A percentile compares a stretch with the other conserved stretches of the same genome.
Conservation (phyloP, 2,113 vertebrate genomes). For the Neomonachus schauinslandi region DNA sequence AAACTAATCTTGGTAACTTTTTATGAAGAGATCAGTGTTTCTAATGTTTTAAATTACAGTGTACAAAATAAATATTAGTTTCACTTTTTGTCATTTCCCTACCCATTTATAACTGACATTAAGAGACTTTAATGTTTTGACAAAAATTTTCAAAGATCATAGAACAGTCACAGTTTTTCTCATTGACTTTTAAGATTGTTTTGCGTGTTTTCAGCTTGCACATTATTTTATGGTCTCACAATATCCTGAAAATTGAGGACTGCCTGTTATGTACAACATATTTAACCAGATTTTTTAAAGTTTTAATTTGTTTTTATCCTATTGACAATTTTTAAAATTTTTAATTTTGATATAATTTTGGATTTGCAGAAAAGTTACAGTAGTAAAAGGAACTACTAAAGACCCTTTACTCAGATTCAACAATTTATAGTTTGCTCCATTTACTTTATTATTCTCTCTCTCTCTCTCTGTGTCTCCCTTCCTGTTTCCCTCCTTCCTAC, state of each 20-base stretch:
- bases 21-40: neutral
- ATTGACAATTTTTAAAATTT: neutral
- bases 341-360: neutral
- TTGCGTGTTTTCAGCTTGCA: neutral
- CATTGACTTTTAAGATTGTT: neutral
- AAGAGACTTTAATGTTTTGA: neutral
- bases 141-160: neutral
- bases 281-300: neutral
- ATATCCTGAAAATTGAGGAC: neutral
- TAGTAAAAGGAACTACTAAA: neutral
- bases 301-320: neutral
- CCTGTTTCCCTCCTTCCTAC: neutral
- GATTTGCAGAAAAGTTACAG: neutral
- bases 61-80: neutral
- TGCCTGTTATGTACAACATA: neutral
- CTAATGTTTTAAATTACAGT: neutral
- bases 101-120: neutral
- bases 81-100: neutral
- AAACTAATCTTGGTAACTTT: neutral
- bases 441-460: neutral
- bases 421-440: neutral
- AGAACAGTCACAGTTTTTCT: neutral
- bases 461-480: neutral
- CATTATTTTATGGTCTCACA: neutral
- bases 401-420: neutral